Conservation (phyloP, 2,797 vertebrate genomes). For the Sebastes kiyomatsui region DNA sequence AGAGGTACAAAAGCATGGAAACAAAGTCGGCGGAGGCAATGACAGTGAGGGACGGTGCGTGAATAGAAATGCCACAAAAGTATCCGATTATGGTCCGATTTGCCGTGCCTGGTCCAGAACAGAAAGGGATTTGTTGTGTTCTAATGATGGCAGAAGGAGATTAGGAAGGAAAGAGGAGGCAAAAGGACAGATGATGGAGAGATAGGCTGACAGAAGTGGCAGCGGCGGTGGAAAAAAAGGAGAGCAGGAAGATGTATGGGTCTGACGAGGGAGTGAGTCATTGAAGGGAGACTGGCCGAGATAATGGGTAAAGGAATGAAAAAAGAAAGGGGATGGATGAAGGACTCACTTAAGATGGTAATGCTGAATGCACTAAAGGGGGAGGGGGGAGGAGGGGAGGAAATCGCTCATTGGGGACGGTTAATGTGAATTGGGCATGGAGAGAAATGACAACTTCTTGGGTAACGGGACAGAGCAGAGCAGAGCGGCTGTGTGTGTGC, state of each 20-base stretch:
- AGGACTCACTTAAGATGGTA: constrained; percentile 82
- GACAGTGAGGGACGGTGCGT: constrained; percentile 25
- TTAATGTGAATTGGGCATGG: constrained; percentile 75
- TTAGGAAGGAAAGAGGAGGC: constrained; percentile 63
- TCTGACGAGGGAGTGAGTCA: constrained; percentile 78
- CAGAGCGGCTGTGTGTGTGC: constrained; percentile 28
- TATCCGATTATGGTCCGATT: constrained; percentile 46
- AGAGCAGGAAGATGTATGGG: constrained; percentile 75
- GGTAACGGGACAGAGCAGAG: constrained; percentile 68
- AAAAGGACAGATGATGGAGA: constrained; percentile 72
- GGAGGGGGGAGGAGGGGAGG: constrained; percentile 41
- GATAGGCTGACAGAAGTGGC: constrained; percentile 71
- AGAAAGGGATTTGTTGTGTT: constrained; percentile 56
- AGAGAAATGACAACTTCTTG: constrained; percentile 78
- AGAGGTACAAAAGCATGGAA: constrained; percentile 16
- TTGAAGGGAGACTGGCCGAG: constrained; percentile 72
- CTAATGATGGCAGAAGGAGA: constrained; percentile 63
- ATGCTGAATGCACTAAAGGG: constrained; percentile 68
- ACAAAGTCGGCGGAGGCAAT: constrained; percentile 18
- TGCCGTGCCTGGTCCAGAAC: constrained; percentile 26
- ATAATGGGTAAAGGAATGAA: constrained; percentile 77
- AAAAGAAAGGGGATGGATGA: constrained; percentile 75
- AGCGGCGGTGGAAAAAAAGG: constrained; percentile 64
- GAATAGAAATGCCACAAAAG: constrained; percentile 51
- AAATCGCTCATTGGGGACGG: constrained; percentile 77